Evolutionary conservation across 92 coral and sea anemone species (phyloP).

Genomic region (Pocillopora grandis): DNA sequence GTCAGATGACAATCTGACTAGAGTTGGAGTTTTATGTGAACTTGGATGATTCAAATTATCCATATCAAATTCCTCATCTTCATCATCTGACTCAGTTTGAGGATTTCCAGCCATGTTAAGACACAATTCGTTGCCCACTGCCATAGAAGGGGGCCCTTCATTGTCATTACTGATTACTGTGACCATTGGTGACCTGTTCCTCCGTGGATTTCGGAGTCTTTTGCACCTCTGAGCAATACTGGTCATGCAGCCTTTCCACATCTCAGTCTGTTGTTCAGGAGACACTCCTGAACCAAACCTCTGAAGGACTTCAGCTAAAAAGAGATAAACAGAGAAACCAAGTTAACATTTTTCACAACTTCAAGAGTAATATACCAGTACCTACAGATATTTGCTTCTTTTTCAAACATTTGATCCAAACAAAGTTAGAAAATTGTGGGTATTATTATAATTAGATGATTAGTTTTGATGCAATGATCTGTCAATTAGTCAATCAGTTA

Average conservation of each 20-base stretch:
- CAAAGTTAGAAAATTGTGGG: no score
- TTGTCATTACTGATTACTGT: neutral
- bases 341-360: no score
- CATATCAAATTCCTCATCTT: constrained; percentile 7
- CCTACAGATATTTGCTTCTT: no score
- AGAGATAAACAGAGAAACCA: neutral
- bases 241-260: constrained; percentile 65
- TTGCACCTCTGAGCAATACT: constrained; percentile 68
- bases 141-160: constrained; percentile 35
- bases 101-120: constrained; percentile 4
- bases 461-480: no score
- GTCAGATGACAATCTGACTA: constrained; percentile 35
- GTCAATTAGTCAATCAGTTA: no score
- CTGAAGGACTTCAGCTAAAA: constrained; percentile 51
- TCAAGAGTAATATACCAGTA: no score
- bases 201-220: constrained; percentile 44
- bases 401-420: no score
- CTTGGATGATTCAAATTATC: neutral
- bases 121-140: constrained; percentile 13
- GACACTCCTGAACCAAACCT: constrained; percentile 41
- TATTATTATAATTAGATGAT: no score
- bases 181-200: neutral
- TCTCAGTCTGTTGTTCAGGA: constrained; percentile 35
- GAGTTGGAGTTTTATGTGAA: neutral
- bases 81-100: constrained; percentile 15